phyloP scores from a whole-genome alignment of 2,113 vertebrate species.

The Monopterus albus region DNA sequence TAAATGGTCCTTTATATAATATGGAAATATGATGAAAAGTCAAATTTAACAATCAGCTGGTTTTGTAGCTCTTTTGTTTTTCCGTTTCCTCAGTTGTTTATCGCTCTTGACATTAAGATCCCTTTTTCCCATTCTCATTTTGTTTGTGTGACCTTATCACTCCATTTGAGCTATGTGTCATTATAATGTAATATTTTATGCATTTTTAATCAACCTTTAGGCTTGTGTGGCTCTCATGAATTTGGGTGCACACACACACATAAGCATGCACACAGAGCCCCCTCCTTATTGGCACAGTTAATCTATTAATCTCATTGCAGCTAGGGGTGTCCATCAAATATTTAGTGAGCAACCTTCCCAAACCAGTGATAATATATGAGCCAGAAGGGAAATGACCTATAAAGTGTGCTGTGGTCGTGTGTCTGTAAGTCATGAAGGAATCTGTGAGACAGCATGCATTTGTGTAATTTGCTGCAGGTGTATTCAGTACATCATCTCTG shows the following conservation, averaged over 20 bases:
- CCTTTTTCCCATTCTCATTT: neutral
- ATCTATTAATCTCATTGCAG: constrained; percentile 72
- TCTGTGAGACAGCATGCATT: neutral
- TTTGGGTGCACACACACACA: neutral
- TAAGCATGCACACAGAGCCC: constrained; percentile 1
- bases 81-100: neutral
- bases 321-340: constrained; percentile 76
- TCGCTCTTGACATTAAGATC: too few species aligned
- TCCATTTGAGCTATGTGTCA: constrained; percentile 21
- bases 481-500: constrained; percentile 41
- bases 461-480: constrained; percentile 16
- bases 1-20: neutral
- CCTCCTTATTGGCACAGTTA: constrained; percentile 60
- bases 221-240: neutral
- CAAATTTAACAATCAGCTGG: neutral
- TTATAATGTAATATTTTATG: constrained; percentile 25
- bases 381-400: constrained; percentile 54
- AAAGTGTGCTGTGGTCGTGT: constrained; percentile 7
- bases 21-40: neutral
- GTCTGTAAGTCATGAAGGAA: neutral
- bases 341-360: constrained; percentile 70
- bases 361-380: constrained; percentile 59
- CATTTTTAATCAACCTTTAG: constrained; percentile 51
- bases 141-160: constrained; percentile 26
- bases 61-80: neutral